Evolutionary conservation across 1,140 invertebrate species (phyloP), one percentile per base, ranked within the genome.

Genomic region (Penaeus vannamei): DNA sequence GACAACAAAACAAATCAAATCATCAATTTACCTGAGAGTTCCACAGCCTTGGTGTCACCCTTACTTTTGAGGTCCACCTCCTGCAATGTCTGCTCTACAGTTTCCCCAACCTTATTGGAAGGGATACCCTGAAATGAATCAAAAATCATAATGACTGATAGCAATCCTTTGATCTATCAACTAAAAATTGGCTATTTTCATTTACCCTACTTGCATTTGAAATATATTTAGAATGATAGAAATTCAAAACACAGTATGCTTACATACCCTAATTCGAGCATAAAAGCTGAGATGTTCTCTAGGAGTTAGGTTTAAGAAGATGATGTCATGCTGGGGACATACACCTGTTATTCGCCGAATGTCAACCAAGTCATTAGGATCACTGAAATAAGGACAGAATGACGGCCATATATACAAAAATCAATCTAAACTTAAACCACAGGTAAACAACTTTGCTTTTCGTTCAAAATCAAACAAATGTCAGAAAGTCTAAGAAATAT

Each of bases 311-410:
- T 96, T 96, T 81, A 97, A 95, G 92, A 99, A 98, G 2, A 99
- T 94, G 89, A 99, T 96, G 93, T 99, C 97, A 92, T 99, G 97
- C 93, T 99, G 98, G 20, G 98, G 98, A 93, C 98, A 99, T 10
- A 98, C 93, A 0, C 98, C 98, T 0, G 98, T 93, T 89, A 95
- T 96, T 60, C 94, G 93, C 42, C 97, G 94, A 3, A 96, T 96
- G 26, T 92, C 91, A 19, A 93, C 91, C 53, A 94, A 93, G 81
- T 94, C 89, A 62, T 76, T 86, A 7, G 86, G 46, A 79, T 91
- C 86, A 66, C 91, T 91, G 90, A 29, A 81, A 82, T 29, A 60
- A 46, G 84, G 29, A 85, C n/a, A 42, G 23, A 36, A 84, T 32
- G 2, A 23, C 5, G 8, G 22, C 5, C 83, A 69, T 26, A 29